These are phyloP conservation scores for Falco concolor DNA, from an alignment of 2,797 vertebrate genomes.

Conservation along the genomic window DNA sequence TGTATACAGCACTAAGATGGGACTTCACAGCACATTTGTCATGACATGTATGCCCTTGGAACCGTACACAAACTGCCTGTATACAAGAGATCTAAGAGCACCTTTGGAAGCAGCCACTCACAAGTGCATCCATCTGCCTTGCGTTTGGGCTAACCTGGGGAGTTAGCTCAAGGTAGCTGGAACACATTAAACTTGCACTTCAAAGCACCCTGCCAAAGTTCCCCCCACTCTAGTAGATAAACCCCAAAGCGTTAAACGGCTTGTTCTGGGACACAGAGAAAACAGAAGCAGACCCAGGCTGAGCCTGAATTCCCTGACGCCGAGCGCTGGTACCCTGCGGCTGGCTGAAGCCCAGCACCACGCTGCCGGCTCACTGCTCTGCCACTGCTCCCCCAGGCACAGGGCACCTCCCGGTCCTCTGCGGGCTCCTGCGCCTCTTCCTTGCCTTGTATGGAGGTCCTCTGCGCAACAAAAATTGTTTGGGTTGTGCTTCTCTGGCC, in stretches of 20 bases:
- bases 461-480: neutral
- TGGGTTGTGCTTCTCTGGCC: neutral
- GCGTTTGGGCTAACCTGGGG: neutral
- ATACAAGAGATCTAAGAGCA: neutral
- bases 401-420: neutral
- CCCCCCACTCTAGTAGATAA: neutral
- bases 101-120: neutral
- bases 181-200: neutral
- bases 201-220: neutral
- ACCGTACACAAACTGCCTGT: neutral
- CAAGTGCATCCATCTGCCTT: neutral
- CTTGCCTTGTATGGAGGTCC: conserved; percentile 30
- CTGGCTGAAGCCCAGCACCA: neutral
- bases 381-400: neutral
- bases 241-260: neutral
- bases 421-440: neutral
- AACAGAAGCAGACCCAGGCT: neutral
- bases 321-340: neutral
- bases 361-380: neutral
- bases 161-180: neutral
- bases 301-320: neutral
- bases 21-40: neutral
- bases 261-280: neutral
- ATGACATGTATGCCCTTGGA: neutral
- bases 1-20: neutral